Conservation (phyloP, 2,888 invertebrate genomes). For the Smittia aterrima region DNA sequence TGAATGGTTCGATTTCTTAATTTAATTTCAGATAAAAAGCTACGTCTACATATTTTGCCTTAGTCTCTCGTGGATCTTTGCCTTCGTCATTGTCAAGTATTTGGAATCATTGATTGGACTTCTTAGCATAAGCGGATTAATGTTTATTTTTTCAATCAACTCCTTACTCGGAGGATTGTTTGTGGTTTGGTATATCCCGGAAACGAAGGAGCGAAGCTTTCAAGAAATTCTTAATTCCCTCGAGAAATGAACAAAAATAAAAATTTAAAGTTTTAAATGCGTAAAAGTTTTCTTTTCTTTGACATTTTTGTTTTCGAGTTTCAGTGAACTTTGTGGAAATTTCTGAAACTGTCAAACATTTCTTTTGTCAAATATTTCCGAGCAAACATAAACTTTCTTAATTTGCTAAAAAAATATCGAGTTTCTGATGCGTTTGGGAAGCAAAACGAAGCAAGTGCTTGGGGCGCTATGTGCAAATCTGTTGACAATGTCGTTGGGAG, state of each 20-base stretch:
- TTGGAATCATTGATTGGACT: neutral
- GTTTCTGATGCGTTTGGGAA: no score
- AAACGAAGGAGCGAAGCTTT: neutral
- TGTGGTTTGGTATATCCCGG: neutral
- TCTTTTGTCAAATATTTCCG: neutral
- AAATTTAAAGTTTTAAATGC: no score
- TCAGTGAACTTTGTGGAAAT: no score
- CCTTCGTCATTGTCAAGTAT: constrained; percentile 3
- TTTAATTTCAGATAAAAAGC: neutral
- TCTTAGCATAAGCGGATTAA: neutral
- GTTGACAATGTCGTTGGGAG: no score
- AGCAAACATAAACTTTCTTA: neutral
- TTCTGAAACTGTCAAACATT: no score
- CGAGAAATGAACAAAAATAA: neutral
- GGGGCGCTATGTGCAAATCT: no score
- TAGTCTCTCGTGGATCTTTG: neutral
- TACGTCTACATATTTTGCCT: constrained; percentile 3
- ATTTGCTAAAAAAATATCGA: neutral
- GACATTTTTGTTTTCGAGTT: no score
- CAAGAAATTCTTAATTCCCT: neutral
- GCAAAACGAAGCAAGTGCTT: no score
- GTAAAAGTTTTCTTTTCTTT: no score
- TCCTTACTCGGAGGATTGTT: neutral
- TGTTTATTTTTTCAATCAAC: neutral
- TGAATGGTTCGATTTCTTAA: neutral